Conservation (phyloP, 1,140 invertebrate genomes). For the Drosophila teissieri region DNA sequence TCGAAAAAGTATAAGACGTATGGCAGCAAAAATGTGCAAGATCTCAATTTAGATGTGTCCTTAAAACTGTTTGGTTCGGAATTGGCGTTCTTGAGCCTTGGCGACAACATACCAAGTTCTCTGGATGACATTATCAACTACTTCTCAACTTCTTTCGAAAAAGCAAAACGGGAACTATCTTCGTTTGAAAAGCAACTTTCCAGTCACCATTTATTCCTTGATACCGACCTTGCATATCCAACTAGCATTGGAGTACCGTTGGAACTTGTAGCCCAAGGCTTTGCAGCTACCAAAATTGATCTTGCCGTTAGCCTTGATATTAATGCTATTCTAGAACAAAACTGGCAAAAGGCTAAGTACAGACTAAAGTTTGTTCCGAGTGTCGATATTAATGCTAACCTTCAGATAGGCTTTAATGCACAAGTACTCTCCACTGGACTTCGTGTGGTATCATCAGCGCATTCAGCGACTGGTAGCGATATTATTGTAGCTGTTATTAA, state of each 20-base stretch:
- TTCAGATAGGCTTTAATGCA: constrained; percentile 90
- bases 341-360: constrained; percentile 87
- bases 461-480: constrained; percentile 92
- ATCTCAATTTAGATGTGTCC: constrained; percentile 88
- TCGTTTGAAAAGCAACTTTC: constrained; percentile 86
- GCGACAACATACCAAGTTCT: constrained; percentile 85
- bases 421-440: constrained; percentile 90
- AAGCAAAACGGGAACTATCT: constrained; percentile 62
- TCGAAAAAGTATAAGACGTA: constrained; percentile 74
- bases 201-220: constrained; percentile 89
- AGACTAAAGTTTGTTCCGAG: constrained; percentile 89
- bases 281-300: constrained; percentile 89
- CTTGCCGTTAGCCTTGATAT: constrained; percentile 90
- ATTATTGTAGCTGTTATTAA: constrained; percentile 78
- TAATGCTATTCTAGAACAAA: constrained; percentile 86
- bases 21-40: constrained; percentile 59
- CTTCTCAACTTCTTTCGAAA: constrained; percentile 64
- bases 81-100: constrained; percentile 88
- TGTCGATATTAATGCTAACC: constrained; percentile 89
- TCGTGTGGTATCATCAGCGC: constrained; percentile 89
- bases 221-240: constrained; percentile 91
- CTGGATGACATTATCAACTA: constrained; percentile 67
- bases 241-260: constrained; percentile 92
- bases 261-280: constrained; percentile 89
- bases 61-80: constrained; percentile 91